phyloP scores from a whole-genome alignment of 2,888 invertebrate genomes.

The Drosophila ustulata region DNA sequence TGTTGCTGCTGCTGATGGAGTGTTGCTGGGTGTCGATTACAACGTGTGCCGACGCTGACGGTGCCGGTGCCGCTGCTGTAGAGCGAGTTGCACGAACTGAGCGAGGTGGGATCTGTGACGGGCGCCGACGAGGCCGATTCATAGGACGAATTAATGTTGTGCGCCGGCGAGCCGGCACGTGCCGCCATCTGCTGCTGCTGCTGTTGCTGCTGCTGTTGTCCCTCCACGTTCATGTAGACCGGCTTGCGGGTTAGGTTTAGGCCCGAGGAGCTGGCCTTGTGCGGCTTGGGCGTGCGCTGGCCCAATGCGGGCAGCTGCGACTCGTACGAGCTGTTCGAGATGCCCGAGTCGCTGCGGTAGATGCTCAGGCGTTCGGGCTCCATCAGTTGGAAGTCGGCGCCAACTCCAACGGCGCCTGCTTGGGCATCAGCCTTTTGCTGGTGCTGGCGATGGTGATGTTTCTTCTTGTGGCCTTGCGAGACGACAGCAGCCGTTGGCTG shows the following conservation, averaged over 20 bases:
- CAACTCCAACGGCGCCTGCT: conserved; percentile 41
- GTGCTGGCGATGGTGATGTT: conserved; percentile 83
- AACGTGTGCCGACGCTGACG: conserved; percentile 61
- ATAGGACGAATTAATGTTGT: conserved; percentile 81
- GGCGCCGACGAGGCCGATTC: conserved; percentile 77
- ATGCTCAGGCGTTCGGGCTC: conserved; percentile 84
- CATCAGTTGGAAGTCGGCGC: conserved; percentile 78
- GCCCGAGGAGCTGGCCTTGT: conserved; percentile 51
- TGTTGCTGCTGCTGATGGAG: conserved; percentile 53
- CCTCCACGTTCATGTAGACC: conserved; percentile 77
- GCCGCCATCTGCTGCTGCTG: conserved; percentile 42
- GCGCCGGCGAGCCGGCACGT: conserved; percentile 65
- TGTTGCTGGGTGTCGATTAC: conserved; percentile 68
- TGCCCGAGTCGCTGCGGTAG: conserved; percentile 85
- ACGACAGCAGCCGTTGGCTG: conserved; percentile 57
- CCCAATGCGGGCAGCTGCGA: conserved; percentile 74
- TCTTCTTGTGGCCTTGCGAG: conserved; percentile 76
- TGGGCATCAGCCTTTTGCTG: conserved; percentile 76
- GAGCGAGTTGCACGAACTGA: conserved; percentile 76
- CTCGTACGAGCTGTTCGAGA: conserved; percentile 86
- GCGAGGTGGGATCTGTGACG: conserved; percentile 77
- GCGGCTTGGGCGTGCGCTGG: conserved; percentile 64
- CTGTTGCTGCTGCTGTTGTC: conserved; percentile 52
- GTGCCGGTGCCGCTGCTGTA: conserved; percentile 72
- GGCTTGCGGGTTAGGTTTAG: conserved; percentile 56